These are phyloP conservation scores for Zophobas morio DNA, from an alignment of 1,140 invertebrate species.

Conservation along the genomic window DNA sequence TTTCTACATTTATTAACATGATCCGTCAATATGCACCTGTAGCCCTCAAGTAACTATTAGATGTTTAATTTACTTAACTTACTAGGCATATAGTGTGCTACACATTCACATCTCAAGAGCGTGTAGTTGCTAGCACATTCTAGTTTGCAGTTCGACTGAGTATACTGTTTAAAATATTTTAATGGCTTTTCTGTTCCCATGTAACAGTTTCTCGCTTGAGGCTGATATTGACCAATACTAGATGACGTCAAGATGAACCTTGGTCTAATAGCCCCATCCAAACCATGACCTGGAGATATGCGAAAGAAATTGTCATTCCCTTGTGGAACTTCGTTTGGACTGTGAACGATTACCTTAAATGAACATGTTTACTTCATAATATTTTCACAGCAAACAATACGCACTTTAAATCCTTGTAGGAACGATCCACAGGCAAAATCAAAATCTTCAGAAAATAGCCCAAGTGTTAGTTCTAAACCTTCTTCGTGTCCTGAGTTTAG, in stretches of 20 bases:
- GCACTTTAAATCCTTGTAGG: conserved; percentile 2
- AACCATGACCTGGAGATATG: conserved; percentile 69
- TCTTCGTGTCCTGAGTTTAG: background rate
- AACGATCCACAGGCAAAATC: background rate
- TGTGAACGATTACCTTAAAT: background rate
- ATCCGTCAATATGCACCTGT: too few species aligned
- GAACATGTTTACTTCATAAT: background rate
- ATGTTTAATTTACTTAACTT: conserved; percentile 52
- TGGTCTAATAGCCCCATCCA: conserved; percentile 74
- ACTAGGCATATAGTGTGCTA: conserved; percentile 78
- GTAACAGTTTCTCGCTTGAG: conserved; percentile 73
- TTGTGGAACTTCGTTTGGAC: background rate
- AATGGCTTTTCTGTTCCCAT: conserved; percentile 73
- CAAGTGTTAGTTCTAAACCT: background rate
- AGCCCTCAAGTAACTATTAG: too few species aligned
- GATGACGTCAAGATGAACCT: conserved; percentile 76
- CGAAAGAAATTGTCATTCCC: conserved; percentile 69
- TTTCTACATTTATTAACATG: too few species aligned
- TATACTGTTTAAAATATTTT: conserved; percentile 72
- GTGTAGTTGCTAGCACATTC: conserved; percentile 78
- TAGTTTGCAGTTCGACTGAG: conserved; percentile 74
- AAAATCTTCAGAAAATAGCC: background rate
- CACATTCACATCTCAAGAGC: conserved; percentile 70
- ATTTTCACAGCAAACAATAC: background rate
- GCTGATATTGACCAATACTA: conserved; percentile 70